A percentile compares a stretch with the other conserved stretches of the same genome.
Conservation (phyloP, 2,113 vertebrate species). For the Tinamus guttatus region DNA sequence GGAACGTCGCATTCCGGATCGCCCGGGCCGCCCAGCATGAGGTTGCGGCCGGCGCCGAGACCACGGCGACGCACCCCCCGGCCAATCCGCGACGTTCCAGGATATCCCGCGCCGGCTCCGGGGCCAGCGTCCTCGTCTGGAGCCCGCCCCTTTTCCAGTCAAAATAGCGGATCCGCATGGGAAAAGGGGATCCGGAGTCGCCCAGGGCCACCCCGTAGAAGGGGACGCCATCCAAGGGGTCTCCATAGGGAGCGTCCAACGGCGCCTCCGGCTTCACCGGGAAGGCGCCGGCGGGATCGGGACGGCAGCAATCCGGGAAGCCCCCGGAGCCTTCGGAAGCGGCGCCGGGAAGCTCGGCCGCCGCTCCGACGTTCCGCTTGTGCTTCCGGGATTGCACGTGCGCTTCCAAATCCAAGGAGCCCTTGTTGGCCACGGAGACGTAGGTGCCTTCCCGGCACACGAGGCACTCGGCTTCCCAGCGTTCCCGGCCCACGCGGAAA, state of each 20-base stretch:
- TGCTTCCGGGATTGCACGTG: not conserved
- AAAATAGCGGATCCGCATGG: not conserved
- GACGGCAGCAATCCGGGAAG: not conserved
- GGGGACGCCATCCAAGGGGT: not conserved
- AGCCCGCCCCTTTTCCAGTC: not conserved
- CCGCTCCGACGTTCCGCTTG: not conserved
- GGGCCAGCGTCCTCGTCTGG: not conserved
- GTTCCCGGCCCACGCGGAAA: not conserved
- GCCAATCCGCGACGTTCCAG: not conserved
- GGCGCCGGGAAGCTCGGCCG: not conserved
- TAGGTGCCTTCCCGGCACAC: not conserved
- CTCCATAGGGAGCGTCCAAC: not conserved
- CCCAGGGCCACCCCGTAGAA: not conserved
- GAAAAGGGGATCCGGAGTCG: not conserved
- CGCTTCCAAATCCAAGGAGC: not conserved
- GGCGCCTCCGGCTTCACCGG: not conserved
- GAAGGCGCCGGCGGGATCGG: not conserved
- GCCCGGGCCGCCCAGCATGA: not conserved
- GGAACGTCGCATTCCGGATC: not conserved
- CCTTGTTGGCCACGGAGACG: not conserved
- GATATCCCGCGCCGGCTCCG: not conserved
- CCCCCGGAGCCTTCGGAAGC: too few species aligned
- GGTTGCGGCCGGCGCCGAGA: not conserved
- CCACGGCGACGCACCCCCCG: rapidly evolving
- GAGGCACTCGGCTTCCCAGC: not conserved